Conservation (phyloP, 2,797 vertebrate genomes). For the Masticophis lateralis region DNA sequence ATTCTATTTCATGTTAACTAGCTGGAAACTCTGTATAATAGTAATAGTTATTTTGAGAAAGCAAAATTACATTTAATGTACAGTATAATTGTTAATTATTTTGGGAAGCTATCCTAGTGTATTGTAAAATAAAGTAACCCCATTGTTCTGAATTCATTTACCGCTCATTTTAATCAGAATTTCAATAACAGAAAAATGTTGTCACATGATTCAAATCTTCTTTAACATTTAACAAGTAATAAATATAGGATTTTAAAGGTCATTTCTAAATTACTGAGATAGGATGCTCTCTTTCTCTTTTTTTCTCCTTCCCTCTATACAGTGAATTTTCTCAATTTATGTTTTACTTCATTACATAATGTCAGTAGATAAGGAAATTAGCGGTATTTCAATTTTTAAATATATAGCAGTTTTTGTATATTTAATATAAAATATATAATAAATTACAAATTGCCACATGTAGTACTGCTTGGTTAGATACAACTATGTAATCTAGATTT, state of each 20-base stretch:
- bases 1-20: background rate
- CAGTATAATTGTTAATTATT: background rate
- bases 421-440: constrained; percentile 44
- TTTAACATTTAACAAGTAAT: constrained; percentile 54
- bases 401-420: constrained; percentile 28
- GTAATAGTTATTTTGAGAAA: background rate
- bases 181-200: constrained; percentile 59
- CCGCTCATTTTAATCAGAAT: constrained; percentile 44
- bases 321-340: background rate
- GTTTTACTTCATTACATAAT: constrained; percentile 17
- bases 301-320: background rate
- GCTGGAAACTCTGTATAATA: background rate
- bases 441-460: constrained; percentile 25
- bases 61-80: background rate
- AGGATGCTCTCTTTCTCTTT: background rate
- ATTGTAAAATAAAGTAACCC: constrained; percentile 40
- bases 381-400: constrained; percentile 20
- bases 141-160: constrained; percentile 40
- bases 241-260: constrained; percentile 41
- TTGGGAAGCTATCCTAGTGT: background rate
- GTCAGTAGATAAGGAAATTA: background rate
- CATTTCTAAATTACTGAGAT: constrained; percentile 21
- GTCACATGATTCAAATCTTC: constrained; percentile 61
- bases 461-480: constrained; percentile 22
- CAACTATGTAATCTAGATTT: background rate